These are phyloP conservation scores for Pemphigus obesinymphae DNA, from an alignment of 1,140 invertebrate species.

Conservation along the genomic window DNA sequence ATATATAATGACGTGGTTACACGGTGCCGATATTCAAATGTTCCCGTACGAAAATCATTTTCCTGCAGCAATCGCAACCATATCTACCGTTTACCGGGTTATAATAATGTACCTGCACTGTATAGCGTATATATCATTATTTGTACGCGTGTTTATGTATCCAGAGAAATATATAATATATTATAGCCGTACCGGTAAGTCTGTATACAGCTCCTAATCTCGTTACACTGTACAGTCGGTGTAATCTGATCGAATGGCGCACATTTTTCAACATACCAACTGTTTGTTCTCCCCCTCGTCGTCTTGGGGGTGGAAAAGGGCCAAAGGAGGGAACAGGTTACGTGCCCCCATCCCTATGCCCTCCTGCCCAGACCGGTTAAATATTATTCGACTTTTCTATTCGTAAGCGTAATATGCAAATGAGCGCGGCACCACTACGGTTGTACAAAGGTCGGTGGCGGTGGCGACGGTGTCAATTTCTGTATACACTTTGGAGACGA, in stretches of 20 bases:
- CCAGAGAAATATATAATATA: no score
- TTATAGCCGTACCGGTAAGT: background rate
- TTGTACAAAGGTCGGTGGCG: slow-evolving; percentile 7
- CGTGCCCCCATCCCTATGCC: background rate
- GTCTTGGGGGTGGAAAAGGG: no score
- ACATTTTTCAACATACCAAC: no score
- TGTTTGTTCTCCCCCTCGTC: background rate
- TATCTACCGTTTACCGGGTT: background rate
- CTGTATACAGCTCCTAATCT: background rate
- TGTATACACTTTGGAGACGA: no score
- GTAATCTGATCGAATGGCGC: background rate
- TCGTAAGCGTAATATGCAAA: slow-evolving; percentile 5
- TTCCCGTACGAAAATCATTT: background rate
- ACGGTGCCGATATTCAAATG: no score
- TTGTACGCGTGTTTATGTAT: background rate
- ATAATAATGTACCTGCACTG: no score
- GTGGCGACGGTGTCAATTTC: background rate
- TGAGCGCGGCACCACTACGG: background rate
- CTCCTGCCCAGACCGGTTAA: background rate
- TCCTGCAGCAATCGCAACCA: background rate
- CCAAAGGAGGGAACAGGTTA: background rate
- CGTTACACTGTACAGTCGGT: background rate
- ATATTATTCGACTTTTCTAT: slow-evolving; percentile 17
- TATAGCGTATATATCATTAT: background rate
- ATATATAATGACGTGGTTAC: no score